Conservation (phyloP, 2,113 vertebrate genomes). For the Apteryx mantelli region DNA sequence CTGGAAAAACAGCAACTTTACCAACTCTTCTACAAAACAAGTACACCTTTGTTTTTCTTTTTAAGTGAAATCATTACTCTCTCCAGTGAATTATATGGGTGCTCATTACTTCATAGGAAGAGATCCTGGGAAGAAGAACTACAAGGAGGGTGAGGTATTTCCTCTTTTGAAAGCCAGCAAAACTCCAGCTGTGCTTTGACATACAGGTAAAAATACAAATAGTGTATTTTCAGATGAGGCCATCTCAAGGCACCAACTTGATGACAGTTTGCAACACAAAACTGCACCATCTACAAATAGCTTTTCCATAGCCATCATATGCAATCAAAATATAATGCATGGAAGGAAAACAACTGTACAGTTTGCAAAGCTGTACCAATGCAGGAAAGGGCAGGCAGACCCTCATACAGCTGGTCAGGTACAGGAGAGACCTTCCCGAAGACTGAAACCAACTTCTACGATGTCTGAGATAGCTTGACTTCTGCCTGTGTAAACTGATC, state of each 20-base stretch:
- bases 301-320: not conserved
- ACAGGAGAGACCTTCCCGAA: not conserved
- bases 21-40: not conserved
- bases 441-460: not conserved
- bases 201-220: not conserved
- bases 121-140: not conserved
- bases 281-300: not conserved
- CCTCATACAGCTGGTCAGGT: fast-evolving
- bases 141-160: not conserved
- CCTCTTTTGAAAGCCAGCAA: not conserved
- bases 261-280: not conserved
- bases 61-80: not conserved
- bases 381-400: not conserved
- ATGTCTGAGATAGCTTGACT: not conserved
- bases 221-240: not conserved
- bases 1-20: not conserved
- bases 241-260: fast-evolving
- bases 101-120: not conserved
- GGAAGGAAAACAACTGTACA: not conserved
- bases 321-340: fast-evolving
- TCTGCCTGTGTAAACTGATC: not conserved
- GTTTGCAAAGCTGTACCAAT: not conserved
- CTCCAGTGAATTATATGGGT: not conserved
- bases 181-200: not conserved
- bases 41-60: not conserved